Percentiles rank a stretch among this genome's conserved stretches.
These are phyloP conservation scores for Ips nitidus DNA, from an alignment of 1,140 invertebrate species.

Conservation along the genomic window DNA sequence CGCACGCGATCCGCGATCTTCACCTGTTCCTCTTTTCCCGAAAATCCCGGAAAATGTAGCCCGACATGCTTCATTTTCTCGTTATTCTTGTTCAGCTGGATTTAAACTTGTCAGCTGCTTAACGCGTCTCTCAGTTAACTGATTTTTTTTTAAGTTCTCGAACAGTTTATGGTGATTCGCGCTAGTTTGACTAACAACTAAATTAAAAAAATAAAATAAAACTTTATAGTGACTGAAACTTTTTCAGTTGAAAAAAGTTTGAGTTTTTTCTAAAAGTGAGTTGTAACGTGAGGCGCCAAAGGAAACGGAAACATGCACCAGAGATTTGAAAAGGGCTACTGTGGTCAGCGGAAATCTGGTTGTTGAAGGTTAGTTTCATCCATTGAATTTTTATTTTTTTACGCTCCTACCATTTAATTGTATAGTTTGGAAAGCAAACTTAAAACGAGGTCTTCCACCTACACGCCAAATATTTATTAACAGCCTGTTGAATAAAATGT, in stretches of 20 bases:
- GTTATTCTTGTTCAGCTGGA: too few species aligned
- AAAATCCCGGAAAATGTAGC: constrained; percentile 30
- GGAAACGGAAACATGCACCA: constrained; percentile 36
- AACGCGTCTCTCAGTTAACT: too few species aligned
- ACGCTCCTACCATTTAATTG: too few species aligned
- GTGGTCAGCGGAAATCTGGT: constrained; percentile 19
- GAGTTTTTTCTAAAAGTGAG: not conserved
- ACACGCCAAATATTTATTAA: constrained; percentile 19
- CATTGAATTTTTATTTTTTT: constrained; percentile 10
- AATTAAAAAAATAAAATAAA: not conserved
- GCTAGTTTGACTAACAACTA: too few species aligned
- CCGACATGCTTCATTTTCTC: constrained; percentile 7
- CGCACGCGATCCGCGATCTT: constrained; percentile 23
- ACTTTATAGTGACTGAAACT: not conserved
- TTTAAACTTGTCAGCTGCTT: too few species aligned
- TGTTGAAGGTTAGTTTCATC: constrained; percentile 31
- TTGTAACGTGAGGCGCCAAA: not conserved
- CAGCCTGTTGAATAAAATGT: constrained; percentile 18
- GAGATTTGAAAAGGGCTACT: constrained; percentile 21
- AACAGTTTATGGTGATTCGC: too few species aligned
- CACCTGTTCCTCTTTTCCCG: constrained; percentile 29
- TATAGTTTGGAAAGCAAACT: not conserved
- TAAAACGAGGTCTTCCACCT: constrained; percentile 21
- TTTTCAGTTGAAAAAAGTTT: not conserved
- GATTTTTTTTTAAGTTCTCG: too few species aligned